phyloP scores from a whole-genome alignment of 30 jellyfish, hydroid and myxozoan species.

The Hydra vulgaris region DNA sequence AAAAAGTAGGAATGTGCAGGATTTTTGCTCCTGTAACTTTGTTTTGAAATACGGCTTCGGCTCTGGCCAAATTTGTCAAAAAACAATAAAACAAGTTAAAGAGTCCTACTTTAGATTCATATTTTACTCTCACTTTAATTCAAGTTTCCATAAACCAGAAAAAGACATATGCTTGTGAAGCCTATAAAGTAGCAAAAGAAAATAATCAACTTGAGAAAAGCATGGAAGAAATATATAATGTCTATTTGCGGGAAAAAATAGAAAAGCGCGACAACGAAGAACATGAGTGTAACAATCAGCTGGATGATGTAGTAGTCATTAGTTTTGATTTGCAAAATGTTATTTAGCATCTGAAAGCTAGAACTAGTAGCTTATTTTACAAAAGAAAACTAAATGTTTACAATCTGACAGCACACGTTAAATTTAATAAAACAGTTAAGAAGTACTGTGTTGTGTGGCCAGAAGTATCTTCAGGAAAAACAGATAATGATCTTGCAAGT shows the following conservation, averaged over 20 bases:
- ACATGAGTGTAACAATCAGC: background rate
- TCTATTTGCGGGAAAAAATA: background rate
- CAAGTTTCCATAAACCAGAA: background rate
- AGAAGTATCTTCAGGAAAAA: background rate
- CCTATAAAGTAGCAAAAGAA: background rate
- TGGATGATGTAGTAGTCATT: background rate
- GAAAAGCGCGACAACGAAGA: background rate
- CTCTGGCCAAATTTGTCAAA: too few species aligned
- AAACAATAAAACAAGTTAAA: background rate
- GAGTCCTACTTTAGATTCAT: background rate
- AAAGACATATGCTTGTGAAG: background rate
- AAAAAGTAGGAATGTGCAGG: too few species aligned
- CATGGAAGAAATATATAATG: background rate
- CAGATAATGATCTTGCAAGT: background rate
- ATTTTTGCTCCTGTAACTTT: too few species aligned
- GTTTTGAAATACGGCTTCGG: too few species aligned
- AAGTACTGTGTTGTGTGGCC: background rate
- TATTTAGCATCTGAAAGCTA: background rate
- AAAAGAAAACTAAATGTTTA: background rate
- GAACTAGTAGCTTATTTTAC: background rate
- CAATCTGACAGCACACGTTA: background rate
- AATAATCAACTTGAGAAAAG: background rate
- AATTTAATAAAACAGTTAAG: background rate
- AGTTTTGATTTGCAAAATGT: background rate
- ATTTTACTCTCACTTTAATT: background rate